phyloP scores from a whole-genome alignment of 2,797 vertebrate species.

The Schizopygopsis pylzovi region DNA sequence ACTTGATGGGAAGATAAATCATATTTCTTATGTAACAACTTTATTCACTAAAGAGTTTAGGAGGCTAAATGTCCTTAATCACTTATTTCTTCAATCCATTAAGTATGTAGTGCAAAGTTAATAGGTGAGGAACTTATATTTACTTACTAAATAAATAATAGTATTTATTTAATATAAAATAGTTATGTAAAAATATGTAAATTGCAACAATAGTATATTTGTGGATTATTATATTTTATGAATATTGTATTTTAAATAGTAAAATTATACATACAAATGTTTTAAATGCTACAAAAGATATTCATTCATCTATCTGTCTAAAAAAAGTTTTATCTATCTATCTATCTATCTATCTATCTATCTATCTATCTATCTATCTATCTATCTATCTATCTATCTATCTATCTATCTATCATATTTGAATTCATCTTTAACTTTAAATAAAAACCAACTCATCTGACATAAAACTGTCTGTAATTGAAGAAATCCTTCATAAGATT shows the following conservation, averaged over 20 bases:
- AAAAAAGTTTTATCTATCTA: too few species aligned
- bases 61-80: slow-evolving; percentile 1
- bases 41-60: background rate
- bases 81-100: background rate
- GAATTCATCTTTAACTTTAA: too few species aligned
- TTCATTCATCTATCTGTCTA: too few species aligned
- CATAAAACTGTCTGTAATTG: background rate
- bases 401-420: too few species aligned
- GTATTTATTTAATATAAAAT: background rate
- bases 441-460: background rate
- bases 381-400: too few species aligned
- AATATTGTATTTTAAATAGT: too few species aligned
- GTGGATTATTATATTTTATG: background rate
- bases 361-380: background rate
- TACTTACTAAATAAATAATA: background rate
- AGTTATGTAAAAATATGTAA: background rate
- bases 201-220: background rate
- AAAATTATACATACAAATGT: too few species aligned
- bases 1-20: slow-evolving; percentile 26
- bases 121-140: background rate
- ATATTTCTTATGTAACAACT: slow-evolving; percentile 17
- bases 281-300: too few species aligned
- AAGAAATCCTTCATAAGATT: background rate
- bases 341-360: too few species aligned
- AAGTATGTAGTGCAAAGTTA: background rate